phyloP scores from a whole-genome alignment of 2,113 vertebrate species.

The Malurus elegans region DNA sequence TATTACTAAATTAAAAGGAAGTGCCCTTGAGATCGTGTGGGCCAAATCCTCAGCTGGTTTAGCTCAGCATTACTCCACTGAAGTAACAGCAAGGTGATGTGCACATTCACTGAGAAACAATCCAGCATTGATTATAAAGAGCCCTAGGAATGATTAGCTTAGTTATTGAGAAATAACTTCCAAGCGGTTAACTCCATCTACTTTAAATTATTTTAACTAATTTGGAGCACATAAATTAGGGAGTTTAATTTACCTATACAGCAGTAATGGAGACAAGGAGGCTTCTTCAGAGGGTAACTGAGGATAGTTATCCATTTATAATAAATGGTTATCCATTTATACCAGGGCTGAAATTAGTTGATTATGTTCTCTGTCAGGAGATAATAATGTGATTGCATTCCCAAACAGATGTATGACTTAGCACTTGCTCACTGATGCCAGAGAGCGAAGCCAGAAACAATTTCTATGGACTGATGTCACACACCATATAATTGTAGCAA shows the following conservation, averaged over 20 bases:
- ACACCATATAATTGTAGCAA: slow-evolving; percentile 4
- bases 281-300: slow-evolving; percentile 47
- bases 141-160: slow-evolving; percentile 65
- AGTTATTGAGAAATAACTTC: slow-evolving; percentile 63
- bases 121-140: slow-evolving; percentile 63
- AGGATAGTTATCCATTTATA: slow-evolving; percentile 64
- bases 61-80: slow-evolving; percentile 3
- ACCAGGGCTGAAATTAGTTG: slow-evolving; percentile 61
- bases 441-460: slow-evolving; percentile 51
- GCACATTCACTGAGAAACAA: slow-evolving; percentile 59
- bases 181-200: slow-evolving; percentile 45
- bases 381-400: slow-evolving; percentile 69
- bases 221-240: slow-evolving; percentile 53
- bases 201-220: slow-evolving; percentile 67
- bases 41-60: slow-evolving; percentile 45
- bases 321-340: slow-evolving; percentile 64
- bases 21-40: slow-evolving; percentile 48
- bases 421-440: slow-evolving; percentile 55
- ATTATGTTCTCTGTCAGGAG: slow-evolving; percentile 67
- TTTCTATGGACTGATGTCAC: slow-evolving; percentile 37
- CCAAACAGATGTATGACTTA: slow-evolving; percentile 66
- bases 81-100: slow-evolving; percentile 49
- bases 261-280: slow-evolving; percentile 34
- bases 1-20: slow-evolving; percentile 60
- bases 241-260: slow-evolving; percentile 61